Percentiles rank a stretch among this genome's conserved stretches.
These are phyloP conservation scores for Chironomus tepperi DNA, from an alignment of 1,140 invertebrate species.

Conservation along the genomic window DNA sequence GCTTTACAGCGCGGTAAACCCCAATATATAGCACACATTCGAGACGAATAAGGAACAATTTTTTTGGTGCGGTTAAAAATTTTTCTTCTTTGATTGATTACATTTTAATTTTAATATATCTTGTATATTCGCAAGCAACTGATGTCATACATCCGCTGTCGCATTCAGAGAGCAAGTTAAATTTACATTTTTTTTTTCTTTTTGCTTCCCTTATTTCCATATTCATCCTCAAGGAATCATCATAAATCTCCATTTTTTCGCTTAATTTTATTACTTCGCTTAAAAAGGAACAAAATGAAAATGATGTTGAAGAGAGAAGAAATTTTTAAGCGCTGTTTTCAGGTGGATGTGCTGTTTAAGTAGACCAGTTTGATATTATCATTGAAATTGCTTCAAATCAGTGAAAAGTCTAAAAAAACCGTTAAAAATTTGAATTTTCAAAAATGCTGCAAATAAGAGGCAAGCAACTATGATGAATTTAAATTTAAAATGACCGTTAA, in stretches of 20 bases:
- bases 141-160: conserved; percentile 16
- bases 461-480: too few species aligned
- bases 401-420: too few species aligned
- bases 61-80: neutral
- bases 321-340: too few species aligned
- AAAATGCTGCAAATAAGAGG: too few species aligned
- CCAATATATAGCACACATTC: neutral
- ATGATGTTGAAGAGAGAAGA: too few species aligned
- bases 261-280: conserved; percentile 19
- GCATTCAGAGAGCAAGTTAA: too few species aligned
- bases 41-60: neutral
- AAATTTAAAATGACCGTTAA: too few species aligned
- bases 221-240: conserved; percentile 19
- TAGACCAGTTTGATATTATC: too few species aligned
- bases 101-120: conserved; percentile 19
- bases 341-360: too few species aligned
- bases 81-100: conserved; percentile 17
- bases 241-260: conserved; percentile 21
- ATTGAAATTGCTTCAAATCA: too few species aligned
- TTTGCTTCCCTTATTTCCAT: neutral
- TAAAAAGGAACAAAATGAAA: too few species aligned
- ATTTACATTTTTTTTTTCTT: neutral
- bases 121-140: neutral
- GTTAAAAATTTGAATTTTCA: too few species aligned
- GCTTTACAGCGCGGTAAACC: neutral